Base-by-base conservation (phyloP, 2,113 vertebrate genomes). In the Myotis lucifugus region DNA sequence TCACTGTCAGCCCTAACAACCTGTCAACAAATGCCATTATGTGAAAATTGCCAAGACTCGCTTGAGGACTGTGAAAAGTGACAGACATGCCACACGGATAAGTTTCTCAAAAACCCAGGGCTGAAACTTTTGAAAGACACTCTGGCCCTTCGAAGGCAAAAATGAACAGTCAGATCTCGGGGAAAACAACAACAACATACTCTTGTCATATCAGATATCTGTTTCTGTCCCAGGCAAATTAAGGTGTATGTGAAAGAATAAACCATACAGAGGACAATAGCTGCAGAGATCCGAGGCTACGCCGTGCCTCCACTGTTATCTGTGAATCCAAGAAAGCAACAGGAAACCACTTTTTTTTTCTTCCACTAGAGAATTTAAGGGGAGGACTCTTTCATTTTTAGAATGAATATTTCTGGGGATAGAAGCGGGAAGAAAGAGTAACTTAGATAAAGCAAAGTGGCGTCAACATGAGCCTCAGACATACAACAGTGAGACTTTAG, bases 11-110 rank as follows among this genome's bases (percentile, higher is more conserved):
- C 98, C 98, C 97, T 99, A 98, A 98, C 98, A 99, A 99, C 99
- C 99, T 99, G 99, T 99, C 99, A 99, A 99, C 98, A 98, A 98
- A 98, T 99, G 98, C 99, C 98, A 98, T 98, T 98, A 98, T 98
- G 98, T 98, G 98, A 98, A 98, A 98, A 98, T 98, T 98, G 98
- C 98, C 98, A 97, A 97, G 98, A 97, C 98, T 98, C 97, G 97
- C 98, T 97, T 98, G 98, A 99, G 98, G 98, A 97, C 98, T 98
- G 98, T 98, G 98, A 98, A 98, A 98, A 98, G 98, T 99, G 99
- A 99, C 99, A 99, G 98, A 98, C 98, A 98, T 99, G 99, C 99
- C 99, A 99, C 98, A 99, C 98, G 97, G 98, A 99, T 99, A 98
- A 99, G 98, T 98, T 98, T 98, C 98, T 99, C 98, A 98, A 97